These are phyloP conservation scores for Sabatieria punctata DNA, from an alignment of 2,888 invertebrate genomes.

Conservation along the genomic window DNA sequence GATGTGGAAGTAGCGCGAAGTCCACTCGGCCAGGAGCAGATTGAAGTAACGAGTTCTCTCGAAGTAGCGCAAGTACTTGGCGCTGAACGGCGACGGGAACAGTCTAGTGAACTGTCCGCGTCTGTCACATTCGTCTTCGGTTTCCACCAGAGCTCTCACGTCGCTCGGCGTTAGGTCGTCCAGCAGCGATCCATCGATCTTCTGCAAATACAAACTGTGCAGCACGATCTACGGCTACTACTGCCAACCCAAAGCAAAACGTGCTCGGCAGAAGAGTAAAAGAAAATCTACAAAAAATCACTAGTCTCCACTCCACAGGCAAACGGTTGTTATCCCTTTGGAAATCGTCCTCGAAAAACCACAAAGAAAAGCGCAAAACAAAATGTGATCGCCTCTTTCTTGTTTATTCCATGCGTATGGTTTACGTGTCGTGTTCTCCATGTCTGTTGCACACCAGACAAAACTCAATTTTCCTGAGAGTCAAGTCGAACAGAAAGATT, in stretches of 20 bases:
- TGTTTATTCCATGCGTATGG: no score
- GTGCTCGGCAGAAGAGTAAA: neutral
- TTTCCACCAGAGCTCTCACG: slow-evolving; percentile 31
- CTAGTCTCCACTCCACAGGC: no score
- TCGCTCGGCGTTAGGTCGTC: slow-evolving; percentile 35
- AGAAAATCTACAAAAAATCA: no score
- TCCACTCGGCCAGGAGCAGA: slow-evolving; percentile 33
- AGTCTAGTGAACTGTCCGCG: slow-evolving; percentile 36
- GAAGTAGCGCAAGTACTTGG: slow-evolving; percentile 34
- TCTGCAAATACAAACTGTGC: no score
- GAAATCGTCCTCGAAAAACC: no score
- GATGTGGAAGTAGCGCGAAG: slow-evolving; percentile 20
- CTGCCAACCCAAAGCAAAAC: neutral
- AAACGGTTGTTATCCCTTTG: no score
- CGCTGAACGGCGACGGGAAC: slow-evolving; percentile 33
- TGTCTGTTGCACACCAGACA: no score
- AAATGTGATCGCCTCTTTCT: no score
- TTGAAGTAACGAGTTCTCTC: slow-evolving; percentile 34
- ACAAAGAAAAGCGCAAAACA: no score
- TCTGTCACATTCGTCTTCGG: slow-evolving; percentile 36
- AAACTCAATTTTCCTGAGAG: no score
- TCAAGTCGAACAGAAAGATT: no score
- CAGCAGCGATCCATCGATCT: slow-evolving; percentile 21
- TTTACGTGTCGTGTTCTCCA: no score
- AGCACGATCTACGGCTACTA: neutral